A percentile compares a stretch with the other conserved stretches of the same genome.
Conservation (phyloP, 2,113 vertebrate species). For the Zosterops lateralis region DNA sequence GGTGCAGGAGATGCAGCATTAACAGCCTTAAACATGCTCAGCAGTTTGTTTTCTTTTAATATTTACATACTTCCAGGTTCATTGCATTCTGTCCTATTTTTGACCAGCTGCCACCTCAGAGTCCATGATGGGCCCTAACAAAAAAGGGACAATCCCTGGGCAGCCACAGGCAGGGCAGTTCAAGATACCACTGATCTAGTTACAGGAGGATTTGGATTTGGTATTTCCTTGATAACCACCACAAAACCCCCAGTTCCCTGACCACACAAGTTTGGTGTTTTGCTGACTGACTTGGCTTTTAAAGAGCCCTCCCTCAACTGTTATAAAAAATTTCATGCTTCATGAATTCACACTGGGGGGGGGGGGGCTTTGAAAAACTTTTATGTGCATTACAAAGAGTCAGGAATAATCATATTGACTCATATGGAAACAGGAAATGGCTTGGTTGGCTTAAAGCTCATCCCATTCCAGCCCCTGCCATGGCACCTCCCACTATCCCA, state of each 20-base stretch:
- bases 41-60: neutral
- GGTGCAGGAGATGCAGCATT: neutral
- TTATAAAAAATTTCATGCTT: rapidly evolving
- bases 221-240: neutral
- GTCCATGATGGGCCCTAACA: rapidly evolving
- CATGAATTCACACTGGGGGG: neutral
- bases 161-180: neutral
- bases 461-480: neutral
- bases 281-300: neutral
- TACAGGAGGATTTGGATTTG: neutral
- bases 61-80: neutral
- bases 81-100: neutral
- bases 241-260: neutral
- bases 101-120: neutral
- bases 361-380: neutral
- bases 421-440: neutral
- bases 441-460: neutral
- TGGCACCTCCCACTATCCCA: neutral
- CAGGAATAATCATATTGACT: neutral
- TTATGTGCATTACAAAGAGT: neutral
- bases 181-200: neutral
- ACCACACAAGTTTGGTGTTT: neutral
- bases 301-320: neutral
- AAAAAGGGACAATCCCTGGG: neutral
- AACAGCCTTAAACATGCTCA: neutral